These are phyloP conservation scores for Zosterops japonicus DNA, from an alignment of 2,113 vertebrate genomes.

Conservation along the genomic window DNA sequence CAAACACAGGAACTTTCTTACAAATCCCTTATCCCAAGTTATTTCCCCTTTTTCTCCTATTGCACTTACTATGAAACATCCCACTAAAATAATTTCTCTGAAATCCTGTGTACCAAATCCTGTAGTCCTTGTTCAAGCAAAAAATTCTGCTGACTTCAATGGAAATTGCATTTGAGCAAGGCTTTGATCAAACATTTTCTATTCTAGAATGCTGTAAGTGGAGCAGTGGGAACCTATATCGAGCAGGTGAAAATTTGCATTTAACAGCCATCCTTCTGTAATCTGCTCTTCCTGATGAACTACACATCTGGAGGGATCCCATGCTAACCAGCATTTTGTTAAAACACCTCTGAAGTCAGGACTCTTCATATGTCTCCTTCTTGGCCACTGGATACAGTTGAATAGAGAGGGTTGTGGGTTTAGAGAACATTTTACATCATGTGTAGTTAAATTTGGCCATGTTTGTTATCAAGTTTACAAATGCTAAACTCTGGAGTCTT, in stretches of 20 bases:
- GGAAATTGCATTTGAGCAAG: not conserved
- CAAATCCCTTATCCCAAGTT: not conserved
- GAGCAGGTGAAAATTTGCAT: not conserved
- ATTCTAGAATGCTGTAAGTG: not conserved
- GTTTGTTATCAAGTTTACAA: not conserved
- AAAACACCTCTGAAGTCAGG: not conserved
- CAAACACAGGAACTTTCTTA: constrained; percentile 9
- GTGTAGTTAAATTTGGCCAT: not conserved
- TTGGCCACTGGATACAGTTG: not conserved
- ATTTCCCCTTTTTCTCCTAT: not conserved
- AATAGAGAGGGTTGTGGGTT: not conserved
- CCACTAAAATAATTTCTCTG: not conserved
- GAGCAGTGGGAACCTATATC: not conserved
- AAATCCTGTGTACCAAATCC: not conserved
- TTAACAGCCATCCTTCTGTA: not conserved
- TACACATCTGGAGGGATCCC: not conserved
- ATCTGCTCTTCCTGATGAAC: not conserved
- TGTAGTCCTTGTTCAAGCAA: not conserved
- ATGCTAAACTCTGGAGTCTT: not conserved
- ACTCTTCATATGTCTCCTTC: not conserved
- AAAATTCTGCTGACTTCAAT: not conserved
- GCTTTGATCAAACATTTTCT: constrained; percentile 20
- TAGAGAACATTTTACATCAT: not conserved
- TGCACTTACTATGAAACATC: not conserved
- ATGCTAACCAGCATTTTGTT: not conserved